phyloP scores from a whole-genome alignment of 2,797 vertebrate genomes.

The Pteronotus mesoamericanus region DNA sequence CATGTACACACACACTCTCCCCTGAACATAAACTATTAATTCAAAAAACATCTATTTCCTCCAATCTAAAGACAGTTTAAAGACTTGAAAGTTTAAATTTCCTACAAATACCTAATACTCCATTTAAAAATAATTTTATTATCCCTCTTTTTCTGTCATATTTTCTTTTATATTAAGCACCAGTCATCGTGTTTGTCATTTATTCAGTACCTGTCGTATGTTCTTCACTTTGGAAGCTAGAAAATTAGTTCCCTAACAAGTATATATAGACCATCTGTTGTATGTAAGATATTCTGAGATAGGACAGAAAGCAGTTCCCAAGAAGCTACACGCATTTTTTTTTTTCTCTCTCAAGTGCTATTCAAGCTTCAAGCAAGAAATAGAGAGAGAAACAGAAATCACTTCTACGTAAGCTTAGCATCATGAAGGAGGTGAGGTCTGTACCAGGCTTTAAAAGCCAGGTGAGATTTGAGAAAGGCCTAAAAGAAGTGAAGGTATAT shows the following conservation, averaged over 20 bases:
- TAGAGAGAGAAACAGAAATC: background rate
- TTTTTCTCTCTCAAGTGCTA: background rate
- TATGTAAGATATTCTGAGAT: background rate
- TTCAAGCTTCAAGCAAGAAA: background rate
- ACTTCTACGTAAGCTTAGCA: background rate
- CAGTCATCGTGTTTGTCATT: background rate
- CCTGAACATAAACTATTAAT: background rate
- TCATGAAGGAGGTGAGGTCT: background rate
- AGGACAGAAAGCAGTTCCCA: background rate
- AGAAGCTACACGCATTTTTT: background rate
- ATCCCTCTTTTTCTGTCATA: background rate
- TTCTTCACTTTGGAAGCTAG: constrained; percentile 25
- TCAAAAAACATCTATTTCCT: background rate
- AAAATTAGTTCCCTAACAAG: background rate
- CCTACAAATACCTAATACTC: background rate
- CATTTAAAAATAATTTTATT: background rate
- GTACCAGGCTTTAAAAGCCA: background rate
- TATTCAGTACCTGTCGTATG: background rate
- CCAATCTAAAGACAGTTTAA: background rate
- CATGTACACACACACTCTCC: background rate
- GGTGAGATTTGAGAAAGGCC: background rate
- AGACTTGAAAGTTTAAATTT: constrained; percentile 34
- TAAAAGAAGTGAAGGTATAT: background rate
- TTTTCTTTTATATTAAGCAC: background rate
- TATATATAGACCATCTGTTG: background rate